These are phyloP conservation scores for Fissipunctia ypsillon DNA, from an alignment of 2,888 invertebrate species.

Conservation along the genomic window DNA sequence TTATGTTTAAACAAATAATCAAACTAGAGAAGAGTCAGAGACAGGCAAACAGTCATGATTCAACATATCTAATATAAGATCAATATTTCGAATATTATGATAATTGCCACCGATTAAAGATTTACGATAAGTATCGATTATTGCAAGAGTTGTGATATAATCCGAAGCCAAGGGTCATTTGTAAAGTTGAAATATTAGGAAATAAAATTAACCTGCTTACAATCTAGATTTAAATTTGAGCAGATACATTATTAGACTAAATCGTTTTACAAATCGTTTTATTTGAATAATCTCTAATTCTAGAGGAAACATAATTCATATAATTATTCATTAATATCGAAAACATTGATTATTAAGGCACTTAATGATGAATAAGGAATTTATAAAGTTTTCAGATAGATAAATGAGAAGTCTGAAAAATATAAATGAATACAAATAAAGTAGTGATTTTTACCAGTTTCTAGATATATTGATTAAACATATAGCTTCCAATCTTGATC, in stretches of 20 bases:
- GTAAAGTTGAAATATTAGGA: slow-evolving; percentile 34
- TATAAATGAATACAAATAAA: background rate
- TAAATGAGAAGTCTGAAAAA: background rate
- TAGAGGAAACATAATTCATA: slow-evolving; percentile 12
- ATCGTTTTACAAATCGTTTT: slow-evolving; percentile 13
- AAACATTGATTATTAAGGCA: background rate
- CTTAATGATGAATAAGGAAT: background rate
- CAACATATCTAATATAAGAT: slow-evolving; percentile 28
- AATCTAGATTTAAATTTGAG: slow-evolving; percentile 37
- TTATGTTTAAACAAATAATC: background rate
- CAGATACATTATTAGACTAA: slow-evolving; percentile 9
- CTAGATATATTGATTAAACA: background rate
- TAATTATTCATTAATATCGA: slow-evolving; percentile 8
- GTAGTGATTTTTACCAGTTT: background rate
- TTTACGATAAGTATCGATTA: slow-evolving; percentile 53
- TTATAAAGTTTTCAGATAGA: background rate
- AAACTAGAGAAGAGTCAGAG: background rate
- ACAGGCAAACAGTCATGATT: slow-evolving; percentile 10
- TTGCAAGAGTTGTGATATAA: slow-evolving; percentile 48
- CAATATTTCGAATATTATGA: slow-evolving; percentile 51
- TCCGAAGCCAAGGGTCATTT: slow-evolving; percentile 48
- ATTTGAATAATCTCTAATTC: slow-evolving; percentile 23
- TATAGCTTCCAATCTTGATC: background rate
- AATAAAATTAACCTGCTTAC: slow-evolving; percentile 12
- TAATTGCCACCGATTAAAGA: slow-evolving; percentile 42